Conservation (phyloP, 1,140 invertebrate genomes). For the Colletes latitarsis region DNA sequence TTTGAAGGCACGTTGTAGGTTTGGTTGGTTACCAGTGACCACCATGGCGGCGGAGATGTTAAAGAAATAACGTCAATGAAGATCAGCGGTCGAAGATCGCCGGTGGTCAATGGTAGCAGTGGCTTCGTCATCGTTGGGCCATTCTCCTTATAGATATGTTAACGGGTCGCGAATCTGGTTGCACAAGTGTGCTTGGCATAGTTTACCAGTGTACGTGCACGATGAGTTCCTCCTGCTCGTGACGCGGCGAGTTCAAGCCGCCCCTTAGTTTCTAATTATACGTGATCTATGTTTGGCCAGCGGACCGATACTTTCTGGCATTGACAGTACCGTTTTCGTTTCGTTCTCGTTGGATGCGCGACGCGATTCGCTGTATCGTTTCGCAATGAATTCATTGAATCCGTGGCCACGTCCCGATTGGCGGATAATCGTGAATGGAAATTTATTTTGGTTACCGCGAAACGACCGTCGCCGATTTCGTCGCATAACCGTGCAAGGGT, state of each 20-base stretch:
- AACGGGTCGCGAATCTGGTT: conserved; percentile 58
- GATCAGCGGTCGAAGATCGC: neutral
- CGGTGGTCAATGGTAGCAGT: conserved; percentile 1
- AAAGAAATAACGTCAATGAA: neutral
- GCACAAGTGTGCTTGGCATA: conserved; percentile 68
- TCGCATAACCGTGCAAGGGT: neutral
- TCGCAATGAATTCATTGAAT: conserved; percentile 29
- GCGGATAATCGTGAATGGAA: conserved; percentile 41
- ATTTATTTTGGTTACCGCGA: conserved; percentile 29
- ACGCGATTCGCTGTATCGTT: neutral
- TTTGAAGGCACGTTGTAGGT: too few species aligned
- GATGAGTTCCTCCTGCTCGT: conserved; percentile 41
- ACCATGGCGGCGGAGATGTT: too few species aligned
- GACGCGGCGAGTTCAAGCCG: conserved; percentile 44
- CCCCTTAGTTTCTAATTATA: conserved; percentile 75
- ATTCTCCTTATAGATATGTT: conserved; percentile 40
- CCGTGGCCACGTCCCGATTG: neutral
- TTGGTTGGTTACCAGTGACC: too few species aligned
- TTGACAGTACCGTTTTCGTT: conserved; percentile 67
- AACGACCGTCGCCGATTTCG: conserved; percentile 18
- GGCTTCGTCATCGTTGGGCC: neutral
- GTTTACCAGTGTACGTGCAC: conserved; percentile 35
- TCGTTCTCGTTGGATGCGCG: conserved; percentile 2
- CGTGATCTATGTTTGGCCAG: conserved; percentile 73
- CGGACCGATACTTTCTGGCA: conserved; percentile 72